These are phyloP conservation scores for Agrenia bidenticulata DNA, from an alignment of 2,888 invertebrate species.

Conservation along the genomic window DNA sequence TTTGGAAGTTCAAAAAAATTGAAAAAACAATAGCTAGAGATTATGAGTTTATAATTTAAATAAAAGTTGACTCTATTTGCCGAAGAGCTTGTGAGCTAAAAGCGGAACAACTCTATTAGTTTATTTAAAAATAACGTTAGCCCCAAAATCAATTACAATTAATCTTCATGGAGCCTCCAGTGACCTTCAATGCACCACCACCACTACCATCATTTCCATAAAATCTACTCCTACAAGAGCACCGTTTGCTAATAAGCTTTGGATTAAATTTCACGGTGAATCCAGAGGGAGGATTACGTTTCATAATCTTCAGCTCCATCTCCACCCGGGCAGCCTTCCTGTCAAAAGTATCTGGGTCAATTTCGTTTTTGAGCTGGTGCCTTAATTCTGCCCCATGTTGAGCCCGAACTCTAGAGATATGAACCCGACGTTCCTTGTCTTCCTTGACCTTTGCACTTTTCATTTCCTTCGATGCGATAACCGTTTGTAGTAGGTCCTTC, in stretches of 20 bases:
- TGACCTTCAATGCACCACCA: background rate
- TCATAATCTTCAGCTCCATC: constrained; percentile 44
- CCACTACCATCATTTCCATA: constrained; percentile 19
- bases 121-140: background rate
- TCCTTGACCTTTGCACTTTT: constrained; percentile 40
- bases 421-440: constrained; percentile 47
- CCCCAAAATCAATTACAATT: background rate
- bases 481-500: constrained; percentile 37
- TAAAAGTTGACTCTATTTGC: too few relatives aligned
- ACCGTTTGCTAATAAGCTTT: constrained; percentile 30
- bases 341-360: constrained; percentile 52
- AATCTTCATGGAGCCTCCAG: constrained; percentile 1
- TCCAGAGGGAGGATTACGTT: constrained; percentile 20
- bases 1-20: constrained; percentile 29
- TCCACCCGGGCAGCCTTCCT: constrained; percentile 50
- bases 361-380: constrained; percentile 41
- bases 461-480: constrained; percentile 48
- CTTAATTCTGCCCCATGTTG: constrained; percentile 50
- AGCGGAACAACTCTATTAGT: too few relatives aligned
- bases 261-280: constrained; percentile 42
- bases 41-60: too few relatives aligned
- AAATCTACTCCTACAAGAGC: constrained; percentile 31
- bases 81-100: too few relatives aligned
- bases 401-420: constrained; percentile 45
- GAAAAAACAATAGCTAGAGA: too few relatives aligned